Conservation (phyloP, 1,140 invertebrate species). For the Medauroidea extradentata region DNA sequence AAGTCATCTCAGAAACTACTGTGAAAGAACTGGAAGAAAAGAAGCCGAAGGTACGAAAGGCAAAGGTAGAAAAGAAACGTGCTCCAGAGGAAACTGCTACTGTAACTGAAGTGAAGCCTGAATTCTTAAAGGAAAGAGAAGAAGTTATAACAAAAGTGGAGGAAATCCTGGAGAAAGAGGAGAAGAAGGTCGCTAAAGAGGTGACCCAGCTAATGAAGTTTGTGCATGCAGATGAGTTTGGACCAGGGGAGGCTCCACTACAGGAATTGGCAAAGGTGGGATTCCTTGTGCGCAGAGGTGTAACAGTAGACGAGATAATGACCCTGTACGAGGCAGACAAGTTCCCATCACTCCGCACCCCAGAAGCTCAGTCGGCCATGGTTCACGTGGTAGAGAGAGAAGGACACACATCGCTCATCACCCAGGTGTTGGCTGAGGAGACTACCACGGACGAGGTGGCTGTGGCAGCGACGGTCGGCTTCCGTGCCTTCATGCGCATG, state of each 20-base stretch:
- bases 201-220: constrained; percentile 68
- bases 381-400: constrained; percentile 76
- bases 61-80: constrained; percentile 36
- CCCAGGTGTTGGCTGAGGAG: constrained; percentile 68
- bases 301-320: constrained; percentile 70
- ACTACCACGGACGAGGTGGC: constrained; percentile 65
- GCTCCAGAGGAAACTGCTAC: constrained; percentile 42
- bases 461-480: constrained; percentile 70
- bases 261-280: constrained; percentile 77
- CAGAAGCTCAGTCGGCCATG: constrained; percentile 73
- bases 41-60: constrained; percentile 36
- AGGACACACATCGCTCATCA: constrained; percentile 71
- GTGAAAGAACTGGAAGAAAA: constrained; percentile 32
- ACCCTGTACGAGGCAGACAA: constrained; percentile 69
- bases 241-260: constrained; percentile 68
- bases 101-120: constrained; percentile 40
- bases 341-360: constrained; percentile 69
- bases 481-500: constrained; percentile 79
- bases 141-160: constrained; percentile 3
- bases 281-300: constrained; percentile 66
- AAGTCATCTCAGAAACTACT: constrained; percentile 52
- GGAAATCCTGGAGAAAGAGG: constrained; percentile 19
- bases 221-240: constrained; percentile 71
- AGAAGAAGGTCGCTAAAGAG: constrained; percentile 60
- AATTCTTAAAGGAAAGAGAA: constrained; percentile 39